phyloP scores from a whole-genome alignment of 2,797 vertebrate genomes.

The Xenentodon cancila region DNA sequence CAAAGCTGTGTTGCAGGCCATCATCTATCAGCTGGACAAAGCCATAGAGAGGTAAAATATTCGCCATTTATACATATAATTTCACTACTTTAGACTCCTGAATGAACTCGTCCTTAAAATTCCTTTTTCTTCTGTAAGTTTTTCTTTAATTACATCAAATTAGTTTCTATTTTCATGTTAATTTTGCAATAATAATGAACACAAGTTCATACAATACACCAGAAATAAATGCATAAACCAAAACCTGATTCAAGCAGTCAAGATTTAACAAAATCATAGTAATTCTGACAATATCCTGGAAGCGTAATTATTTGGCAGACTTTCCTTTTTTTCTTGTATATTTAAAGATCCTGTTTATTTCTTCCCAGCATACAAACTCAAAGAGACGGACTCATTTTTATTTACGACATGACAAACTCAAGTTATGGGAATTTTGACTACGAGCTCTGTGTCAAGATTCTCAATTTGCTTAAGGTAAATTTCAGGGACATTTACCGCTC shows the following conservation, averaged over 20 bases:
- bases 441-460: constrained; percentile 89
- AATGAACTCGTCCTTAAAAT: neutral
- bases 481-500: neutral
- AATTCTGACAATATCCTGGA: neutral
- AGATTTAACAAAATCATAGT: neutral
- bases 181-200: no score
- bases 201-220: neutral
- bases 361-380: constrained; percentile 84
- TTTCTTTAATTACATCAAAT: no score
- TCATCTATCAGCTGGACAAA: constrained; percentile 90
- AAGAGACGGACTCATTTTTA: constrained; percentile 88
- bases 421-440: constrained; percentile 89
- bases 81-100: neutral
- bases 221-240: no score
- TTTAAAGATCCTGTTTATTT: constrained; percentile 30
- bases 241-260: neutral
- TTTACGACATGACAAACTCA: constrained; percentile 91
- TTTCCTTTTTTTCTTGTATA: neutral
- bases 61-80: neutral
- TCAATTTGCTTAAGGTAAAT: constrained; percentile 88
- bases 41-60: constrained; percentile 84
- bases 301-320: neutral
- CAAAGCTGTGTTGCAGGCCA: constrained; percentile 88
- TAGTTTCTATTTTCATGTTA: no score
- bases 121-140: no score